phyloP scores from a whole-genome alignment of 2,797 vertebrate species.

The Megaceryle alcyon region DNA sequence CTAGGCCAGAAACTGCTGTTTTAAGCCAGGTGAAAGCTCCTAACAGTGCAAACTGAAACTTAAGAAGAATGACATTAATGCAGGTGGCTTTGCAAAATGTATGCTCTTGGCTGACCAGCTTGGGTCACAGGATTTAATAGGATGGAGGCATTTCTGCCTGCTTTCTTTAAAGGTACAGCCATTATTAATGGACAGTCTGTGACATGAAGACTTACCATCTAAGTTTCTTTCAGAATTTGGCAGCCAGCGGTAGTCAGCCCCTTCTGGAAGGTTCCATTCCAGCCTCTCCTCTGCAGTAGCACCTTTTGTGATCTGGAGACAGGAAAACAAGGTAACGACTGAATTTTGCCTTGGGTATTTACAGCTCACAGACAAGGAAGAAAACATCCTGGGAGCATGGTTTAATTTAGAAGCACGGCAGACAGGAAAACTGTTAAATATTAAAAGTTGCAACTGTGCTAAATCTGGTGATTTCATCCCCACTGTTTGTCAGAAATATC shows the following conservation, averaged over 20 bases:
- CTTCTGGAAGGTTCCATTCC: slow-evolving; percentile 86
- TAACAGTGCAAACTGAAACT: not conserved
- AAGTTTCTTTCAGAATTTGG: slow-evolving; percentile 86
- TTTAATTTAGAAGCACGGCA: not conserved
- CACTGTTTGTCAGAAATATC: not conserved
- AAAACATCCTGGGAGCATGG: not conserved
- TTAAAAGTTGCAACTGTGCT: not conserved
- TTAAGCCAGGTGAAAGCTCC: not conserved
- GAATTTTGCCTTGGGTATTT: slow-evolving; percentile 7
- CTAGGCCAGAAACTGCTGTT: not conserved
- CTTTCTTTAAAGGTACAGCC: not conserved
- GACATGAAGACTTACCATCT: slow-evolving; percentile 82
- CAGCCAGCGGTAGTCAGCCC: slow-evolving; percentile 87
- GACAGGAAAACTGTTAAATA: not conserved
- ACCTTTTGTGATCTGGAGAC: slow-evolving; percentile 89
- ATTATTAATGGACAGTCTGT: not conserved
- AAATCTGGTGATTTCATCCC: not conserved
- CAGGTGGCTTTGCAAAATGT: not conserved
- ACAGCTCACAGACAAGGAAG: not conserved
- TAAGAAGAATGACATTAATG: not conserved
- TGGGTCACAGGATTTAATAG: not conserved
- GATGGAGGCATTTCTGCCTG: not conserved
- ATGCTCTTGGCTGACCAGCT: not conserved
- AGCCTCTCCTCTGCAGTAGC: slow-evolving; percentile 86
- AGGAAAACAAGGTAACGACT: not conserved